Base-by-base conservation (phyloP, 2,797 vertebrate genomes). In the Fundulus diaphanus region DNA sequence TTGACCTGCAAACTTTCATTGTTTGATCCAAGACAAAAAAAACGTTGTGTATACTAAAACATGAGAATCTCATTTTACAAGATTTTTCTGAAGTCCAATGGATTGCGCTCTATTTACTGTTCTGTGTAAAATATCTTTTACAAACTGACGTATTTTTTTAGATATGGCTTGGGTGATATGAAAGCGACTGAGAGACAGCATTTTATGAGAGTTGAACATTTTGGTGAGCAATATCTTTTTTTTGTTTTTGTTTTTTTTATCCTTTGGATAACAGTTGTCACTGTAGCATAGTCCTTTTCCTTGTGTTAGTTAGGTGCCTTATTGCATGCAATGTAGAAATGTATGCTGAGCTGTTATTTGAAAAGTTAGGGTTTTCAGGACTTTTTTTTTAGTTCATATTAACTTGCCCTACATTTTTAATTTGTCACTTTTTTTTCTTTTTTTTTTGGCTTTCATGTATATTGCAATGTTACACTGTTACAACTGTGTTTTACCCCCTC, bases 261-360 rank as follows among this genome's bases (percentile, higher is more conserved):
- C n/a, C 85, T 94, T 94, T 92, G 89, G 87, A 91, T 92, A 93
- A 92, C 86, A 92, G 74, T 95, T 96, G 94, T 95, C 83, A 92
- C 86, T 82, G 91, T 96, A 96, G 95, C 94, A 94, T 96, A 96
- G 95, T 84, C 95, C 94, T 95, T 89, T 93, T 95, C 95, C 93
- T 95, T 95, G 94, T 96, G 94, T 96, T 96, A 96, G 95, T 91
- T 96, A 96, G 95, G 95, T 96, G 95, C 95, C 95, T 96, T 96
- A 96, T 89, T 95, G 95, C 95, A 96, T 96, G 95, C 95, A 88
- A 85, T 94, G 93, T 96, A 95, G 95, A 95, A 93, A 94, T 94
- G 94, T 95, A 95, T 94, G 95, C 94, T n/a, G 84, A 94, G 92
- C 91, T 95, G 91, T 95, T 92, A 90, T 91, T 94, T 90, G 89